Base-by-base conservation (phyloP, 1,140 invertebrate genomes). In the Meloidogyne hapla region DNA sequence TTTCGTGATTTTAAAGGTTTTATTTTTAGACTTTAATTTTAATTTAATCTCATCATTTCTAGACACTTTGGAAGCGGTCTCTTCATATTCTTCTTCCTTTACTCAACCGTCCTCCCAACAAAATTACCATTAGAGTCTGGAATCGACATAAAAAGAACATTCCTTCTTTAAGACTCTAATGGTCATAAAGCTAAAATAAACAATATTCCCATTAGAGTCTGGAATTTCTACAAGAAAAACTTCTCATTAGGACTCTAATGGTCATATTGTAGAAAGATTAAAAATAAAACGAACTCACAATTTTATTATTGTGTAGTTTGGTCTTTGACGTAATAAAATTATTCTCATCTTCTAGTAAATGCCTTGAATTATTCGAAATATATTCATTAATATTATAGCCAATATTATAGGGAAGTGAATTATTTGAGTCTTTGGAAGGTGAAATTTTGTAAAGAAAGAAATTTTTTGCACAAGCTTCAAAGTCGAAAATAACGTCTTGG, bases 401-500 rank as follows among this genome's bases (percentile, higher is more conserved):
- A 61, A 73, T 25, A 73, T 61, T 67, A n/a, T 23, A 33, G 12
- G 42, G 25, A 73, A 64, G 56, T 63, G 48, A 12, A 63, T 48
- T 15, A 6, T 56, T 21, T n/a, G 26, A 48, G 13, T 13, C 56
- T 5, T 45, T 28, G 12, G 42, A 33, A 26, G 28, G 26, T 18
- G 56, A 21, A 40, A 65, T 65, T 63, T 73, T 73, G 25, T 73
- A 64, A 18, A 73, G 71, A 64, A 73, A 73, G n/a, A 73, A 73
- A 38, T 73, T 33, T 21, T 73, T 73, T 40, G 71, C 71, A 28
- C 71, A 73, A 38, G 38, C 23, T 61, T 64, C 71, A 23, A 73
- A 61, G 18, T 73, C 64, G 13, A 73, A 64, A 56, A 56, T 56
- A 8, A 56, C 48, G 48, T 56, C 48, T 4, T n/a, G 2, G n/a